A percentile compares a stretch with the other conserved stretches of the same genome.
Evolutionary conservation across 2,113 vertebrate genomes (phyloP).

Genomic region (Carettochelys insculpta): DNA sequence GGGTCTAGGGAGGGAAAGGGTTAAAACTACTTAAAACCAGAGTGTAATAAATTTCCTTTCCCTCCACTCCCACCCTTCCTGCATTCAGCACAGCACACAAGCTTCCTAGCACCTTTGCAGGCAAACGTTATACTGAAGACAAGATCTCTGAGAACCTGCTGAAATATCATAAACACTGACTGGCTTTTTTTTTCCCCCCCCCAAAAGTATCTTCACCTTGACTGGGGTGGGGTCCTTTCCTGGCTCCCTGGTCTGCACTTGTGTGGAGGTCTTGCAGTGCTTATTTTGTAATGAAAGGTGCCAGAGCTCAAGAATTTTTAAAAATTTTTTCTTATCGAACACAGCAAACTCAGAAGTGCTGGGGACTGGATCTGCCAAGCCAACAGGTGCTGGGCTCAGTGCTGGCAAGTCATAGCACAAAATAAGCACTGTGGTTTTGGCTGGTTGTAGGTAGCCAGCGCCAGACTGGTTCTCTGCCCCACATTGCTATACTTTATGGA

Average conservation of each 20-base stretch:
- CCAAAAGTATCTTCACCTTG: not conserved
- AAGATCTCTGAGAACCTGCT: not conserved
- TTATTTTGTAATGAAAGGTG: too few species aligned
- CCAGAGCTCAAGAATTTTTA: too few species aligned
- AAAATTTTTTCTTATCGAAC: too few species aligned
- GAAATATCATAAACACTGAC: not conserved
- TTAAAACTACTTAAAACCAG: not conserved
- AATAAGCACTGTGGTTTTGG: too few species aligned
- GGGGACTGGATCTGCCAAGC: too few species aligned
- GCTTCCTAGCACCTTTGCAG: not conserved
- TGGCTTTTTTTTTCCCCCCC: too few species aligned
- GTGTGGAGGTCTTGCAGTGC: not conserved
- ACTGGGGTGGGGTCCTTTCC: not conserved
- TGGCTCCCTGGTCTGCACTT: not conserved
- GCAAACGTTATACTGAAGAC: not conserved
- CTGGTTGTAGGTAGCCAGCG: too few species aligned
- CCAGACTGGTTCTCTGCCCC: not conserved
- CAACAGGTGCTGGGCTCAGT: too few species aligned
- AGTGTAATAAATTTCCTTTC: not conserved
- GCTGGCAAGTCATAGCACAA: too few species aligned
- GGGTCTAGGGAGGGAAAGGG: not conserved
- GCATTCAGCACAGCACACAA: not conserved
- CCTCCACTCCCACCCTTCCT: too few species aligned
- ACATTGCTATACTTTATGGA: too few species aligned
- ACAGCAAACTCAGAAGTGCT: too few species aligned